Base-by-base conservation (phyloP, 2,797 vertebrate genomes). In the Loriculus beryllinus region DNA sequence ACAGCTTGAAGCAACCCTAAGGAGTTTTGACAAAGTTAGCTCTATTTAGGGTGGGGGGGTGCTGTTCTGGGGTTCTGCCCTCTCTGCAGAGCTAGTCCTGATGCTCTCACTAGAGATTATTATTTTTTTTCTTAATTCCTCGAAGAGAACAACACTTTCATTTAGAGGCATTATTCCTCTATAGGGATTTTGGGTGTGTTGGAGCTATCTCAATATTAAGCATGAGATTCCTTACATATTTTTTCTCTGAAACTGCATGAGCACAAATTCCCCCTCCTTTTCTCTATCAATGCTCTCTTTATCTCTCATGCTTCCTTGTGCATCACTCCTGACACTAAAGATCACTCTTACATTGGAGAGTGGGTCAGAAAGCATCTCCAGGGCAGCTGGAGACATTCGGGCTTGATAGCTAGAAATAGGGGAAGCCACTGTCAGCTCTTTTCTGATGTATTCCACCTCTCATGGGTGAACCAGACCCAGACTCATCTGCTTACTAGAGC, bases 131-230 rank as follows among this genome's bases (percentile, higher is more conserved):
- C 40, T 49, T 48, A 37, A 37, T 2, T 0, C 11, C 49, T 68
- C 31, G 15, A 68, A 45, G 43, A 35, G 12, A 42, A 51, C 25
- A 47, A 8, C 4, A 4, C 35, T 74, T 84, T 37, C 29, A 12
- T 75, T 51, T 42, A 47, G 33, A 63, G 26, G 14, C 1, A 3
- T 31, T 47, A 12, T 42, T 59, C 33, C 33, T n/a, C 7, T 65
- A 5, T 11, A 10, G 14, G 11, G 33, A 42, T n/a, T 48, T 37
- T 33, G 25, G 54, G 18, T 1, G 0, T 4, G 13, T 25, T 31
- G 28, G 42, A 37, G 22, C 45, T 42, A 12, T 65, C 40, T 82
- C 51, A 40, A 2, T 19, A 16, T 64, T 59, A 14, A 35, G 6
- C 14, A 9, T 7, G 12, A 31, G 12, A 16, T 54, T 62, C 12